Base-by-base conservation (phyloP, 2,113 vertebrate species). In the Entomyzon cyanotis region DNA sequence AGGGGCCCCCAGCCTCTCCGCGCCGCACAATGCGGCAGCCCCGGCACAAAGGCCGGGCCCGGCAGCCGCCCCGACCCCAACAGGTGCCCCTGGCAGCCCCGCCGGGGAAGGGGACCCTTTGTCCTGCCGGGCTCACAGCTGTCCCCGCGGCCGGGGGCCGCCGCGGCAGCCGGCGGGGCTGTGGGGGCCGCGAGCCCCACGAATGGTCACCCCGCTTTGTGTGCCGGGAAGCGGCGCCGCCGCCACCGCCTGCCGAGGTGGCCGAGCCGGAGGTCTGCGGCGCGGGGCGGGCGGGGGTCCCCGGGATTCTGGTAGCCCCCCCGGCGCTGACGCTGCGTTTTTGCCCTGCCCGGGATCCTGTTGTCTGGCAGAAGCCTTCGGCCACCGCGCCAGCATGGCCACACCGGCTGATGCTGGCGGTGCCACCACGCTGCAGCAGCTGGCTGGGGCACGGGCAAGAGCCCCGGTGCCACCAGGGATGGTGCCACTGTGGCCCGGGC, bases 61-160 rank as follows among this genome's bases (percentile, higher is more conserved):
- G 7, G 67, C 85, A 19, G 67, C 80, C 59, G 5, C 59, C 73
- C 53, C 24, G 6, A 39, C 47, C 90, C 70, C 76, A 63, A 92
- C 93, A 92, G 93, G 93, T 94, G 93, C 52, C 85, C 74, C 28
- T 15, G 5, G 35, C 67, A 60, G 59, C 80, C 62, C 42, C 25
- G 2, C 39, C 37, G 1, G 41, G 28, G 42, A 52, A 4, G 33
- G 62, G 50, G 75, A 71, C 69, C 59, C 64, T 94, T 94, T 94
- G 93, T 94, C 93, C 80, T 31, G 31, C n/a, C 56, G 9, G 75
- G 93, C 58, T 77, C 85, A 41, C 89, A 89, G 93, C 93, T 94
- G 93, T 94, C 35, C 50, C 19, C 9, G 2, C 3, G 21, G 58
- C 42, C 31, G 10, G 13, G 50, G 60, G 83, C 35, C 30, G 11